Conservation (phyloP, 2,113 vertebrate genomes). For the Abramis brama region DNA sequence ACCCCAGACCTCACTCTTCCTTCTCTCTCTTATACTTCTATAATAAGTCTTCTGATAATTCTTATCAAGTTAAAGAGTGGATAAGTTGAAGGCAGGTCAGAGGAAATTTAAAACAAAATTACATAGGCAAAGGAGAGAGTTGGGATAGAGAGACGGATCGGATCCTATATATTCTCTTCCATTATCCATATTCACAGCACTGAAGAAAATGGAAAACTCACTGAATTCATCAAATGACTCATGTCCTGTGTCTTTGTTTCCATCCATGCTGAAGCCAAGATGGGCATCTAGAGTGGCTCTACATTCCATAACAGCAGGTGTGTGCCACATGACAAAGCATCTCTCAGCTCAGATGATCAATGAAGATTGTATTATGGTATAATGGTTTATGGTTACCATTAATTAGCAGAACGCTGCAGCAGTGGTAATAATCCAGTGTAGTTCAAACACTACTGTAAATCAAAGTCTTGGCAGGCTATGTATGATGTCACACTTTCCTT, state of each 20-base stretch:
- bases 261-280: background rate
- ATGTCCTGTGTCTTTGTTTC: background rate
- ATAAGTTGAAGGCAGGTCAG: background rate
- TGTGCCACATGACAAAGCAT: conserved; percentile 36
- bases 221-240: background rate
- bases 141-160: background rate
- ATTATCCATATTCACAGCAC: background rate
- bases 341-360: conserved; percentile 36
- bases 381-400: background rate
- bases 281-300: background rate
- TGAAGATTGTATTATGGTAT: conserved; percentile 30
- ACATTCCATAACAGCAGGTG: background rate
- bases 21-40: background rate
- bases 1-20: background rate
- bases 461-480: conserved; percentile 2
- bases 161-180: background rate
- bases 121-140: background rate
- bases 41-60: background rate
- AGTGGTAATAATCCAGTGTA: conserved; percentile 47
- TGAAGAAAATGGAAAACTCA: background rate
- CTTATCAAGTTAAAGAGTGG: background rate
- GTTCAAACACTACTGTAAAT: conserved; percentile 41
- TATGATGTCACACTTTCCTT: background rate
- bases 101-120: no score
- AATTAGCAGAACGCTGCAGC: conserved; percentile 28